phyloP scores from a whole-genome alignment of 2,888 invertebrate genomes.

The Drosophila birchii region DNA sequence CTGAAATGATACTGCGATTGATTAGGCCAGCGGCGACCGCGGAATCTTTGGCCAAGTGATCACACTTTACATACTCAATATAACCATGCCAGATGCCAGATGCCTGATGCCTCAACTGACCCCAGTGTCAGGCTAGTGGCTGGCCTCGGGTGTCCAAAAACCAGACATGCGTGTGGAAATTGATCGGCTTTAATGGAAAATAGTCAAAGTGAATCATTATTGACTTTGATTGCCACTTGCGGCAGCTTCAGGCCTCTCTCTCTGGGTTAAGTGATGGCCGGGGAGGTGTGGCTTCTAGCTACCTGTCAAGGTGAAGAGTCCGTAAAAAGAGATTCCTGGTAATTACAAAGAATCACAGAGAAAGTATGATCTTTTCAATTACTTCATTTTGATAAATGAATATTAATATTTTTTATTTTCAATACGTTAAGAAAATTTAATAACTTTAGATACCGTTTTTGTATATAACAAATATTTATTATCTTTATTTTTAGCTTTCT shows the following conservation, averaged over 20 bases:
- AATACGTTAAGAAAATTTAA: too few relatives aligned
- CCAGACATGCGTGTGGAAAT: slow-evolving; percentile 48
- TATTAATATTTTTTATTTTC: too few relatives aligned
- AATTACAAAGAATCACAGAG: background rate
- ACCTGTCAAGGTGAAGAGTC: background rate
- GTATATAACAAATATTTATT: too few relatives aligned
- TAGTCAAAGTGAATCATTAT: slow-evolving; percentile 30
- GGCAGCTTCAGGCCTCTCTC: background rate
- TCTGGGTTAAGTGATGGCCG: slow-evolving; percentile 5
- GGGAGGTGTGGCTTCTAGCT: slow-evolving; percentile 10
- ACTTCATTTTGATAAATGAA: too few relatives aligned
- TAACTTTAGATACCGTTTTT: too few relatives aligned
- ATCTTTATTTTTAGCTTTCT: background rate
- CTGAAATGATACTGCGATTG: slow-evolving; percentile 40
- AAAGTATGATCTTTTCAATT: background rate
- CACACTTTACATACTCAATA: slow-evolving; percentile 33
- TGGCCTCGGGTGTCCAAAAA: slow-evolving; percentile 51
- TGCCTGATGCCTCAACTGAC: slow-evolving; percentile 38
- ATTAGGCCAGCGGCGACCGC: slow-evolving; percentile 12
- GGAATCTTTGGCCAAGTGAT: slow-evolving; percentile 25
- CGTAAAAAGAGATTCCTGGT: background rate
- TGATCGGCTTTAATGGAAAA: slow-evolving; percentile 40
- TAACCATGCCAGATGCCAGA: background rate
- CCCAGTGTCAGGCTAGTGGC: slow-evolving; percentile 40
- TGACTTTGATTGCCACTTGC: slow-evolving; percentile 34